Evolutionary conservation across 2,888 invertebrate genomes (phyloP).

Genomic region (Sminthurinus aureus): DNA sequence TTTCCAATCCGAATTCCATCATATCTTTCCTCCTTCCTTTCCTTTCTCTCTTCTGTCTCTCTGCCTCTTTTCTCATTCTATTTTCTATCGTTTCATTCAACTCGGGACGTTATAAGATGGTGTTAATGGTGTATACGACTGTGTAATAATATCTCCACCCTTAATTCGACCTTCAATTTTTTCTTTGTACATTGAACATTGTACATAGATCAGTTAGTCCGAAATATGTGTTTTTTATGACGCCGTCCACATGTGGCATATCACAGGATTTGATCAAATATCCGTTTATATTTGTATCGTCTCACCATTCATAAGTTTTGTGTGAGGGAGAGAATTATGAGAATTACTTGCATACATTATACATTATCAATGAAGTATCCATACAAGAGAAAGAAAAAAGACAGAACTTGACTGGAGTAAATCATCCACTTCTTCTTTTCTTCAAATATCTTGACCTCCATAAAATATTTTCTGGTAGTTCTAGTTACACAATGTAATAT

Average conservation of each 20-base stretch:
- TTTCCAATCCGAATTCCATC: conserved; percentile 45
- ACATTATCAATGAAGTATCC: too few species aligned
- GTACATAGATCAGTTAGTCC: not conserved
- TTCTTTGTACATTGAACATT: too few species aligned
- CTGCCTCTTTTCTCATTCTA: not conserved
- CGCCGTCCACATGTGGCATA: not conserved
- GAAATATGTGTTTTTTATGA: not conserved
- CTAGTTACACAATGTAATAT: too few species aligned
- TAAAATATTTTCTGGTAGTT: too few species aligned
- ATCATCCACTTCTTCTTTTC: too few species aligned
- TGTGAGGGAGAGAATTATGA: too few species aligned
- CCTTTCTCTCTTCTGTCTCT: not conserved
- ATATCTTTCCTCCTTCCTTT: conserved; percentile 29
- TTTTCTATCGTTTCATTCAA: not conserved
- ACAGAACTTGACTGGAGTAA: too few species aligned
- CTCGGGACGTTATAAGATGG: not conserved
- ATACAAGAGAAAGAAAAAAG: too few species aligned
- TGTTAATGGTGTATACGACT: not conserved
- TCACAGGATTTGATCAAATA: not conserved
- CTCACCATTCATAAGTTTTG: not conserved
- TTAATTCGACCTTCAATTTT: conserved; percentile 23
- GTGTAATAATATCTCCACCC: conserved; percentile 25
- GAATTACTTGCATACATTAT: too few species aligned
- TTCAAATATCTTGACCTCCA: too few species aligned
- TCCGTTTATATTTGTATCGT: not conserved